phyloP scores from a whole-genome alignment of 2,113 vertebrate genomes.

The Toxotes chatareus region DNA sequence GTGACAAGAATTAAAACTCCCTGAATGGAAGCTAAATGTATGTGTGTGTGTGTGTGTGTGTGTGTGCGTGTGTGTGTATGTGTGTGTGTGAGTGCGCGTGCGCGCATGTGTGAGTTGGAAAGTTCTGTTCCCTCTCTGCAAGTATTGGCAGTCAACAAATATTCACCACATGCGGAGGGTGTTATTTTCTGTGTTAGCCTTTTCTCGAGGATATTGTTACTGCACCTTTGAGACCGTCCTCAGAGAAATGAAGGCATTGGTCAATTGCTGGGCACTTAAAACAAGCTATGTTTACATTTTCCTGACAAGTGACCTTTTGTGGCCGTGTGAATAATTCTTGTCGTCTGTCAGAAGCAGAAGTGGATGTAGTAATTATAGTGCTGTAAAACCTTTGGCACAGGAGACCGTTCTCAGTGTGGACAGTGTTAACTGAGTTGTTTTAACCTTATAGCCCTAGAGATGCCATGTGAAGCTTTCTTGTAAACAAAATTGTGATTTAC shows the following conservation, averaged over 20 bases:
- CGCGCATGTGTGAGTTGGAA: neutral
- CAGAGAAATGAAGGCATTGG: neutral
- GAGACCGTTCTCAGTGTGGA: neutral
- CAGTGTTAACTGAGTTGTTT: slow-evolving; percentile 9
- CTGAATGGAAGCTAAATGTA: slow-evolving; percentile 32
- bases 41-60: neutral
- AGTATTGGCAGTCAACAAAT: slow-evolving; percentile 29
- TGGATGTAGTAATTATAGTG: slow-evolving; percentile 39
- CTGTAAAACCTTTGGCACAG: slow-evolving; percentile 7
- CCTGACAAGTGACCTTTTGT: slow-evolving; percentile 32
- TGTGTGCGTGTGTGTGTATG: neutral
- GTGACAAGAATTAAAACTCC: slow-evolving; percentile 14
- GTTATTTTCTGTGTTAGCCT: slow-evolving; percentile 9
- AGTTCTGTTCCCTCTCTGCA: slow-evolving; percentile 16
- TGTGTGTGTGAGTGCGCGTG: neutral
- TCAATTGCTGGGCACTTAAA: slow-evolving; percentile 3
- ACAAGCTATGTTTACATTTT: slow-evolving; percentile 2
- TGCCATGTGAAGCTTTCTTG: neutral
- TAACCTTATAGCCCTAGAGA: neutral
- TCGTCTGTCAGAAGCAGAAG: slow-evolving; percentile 29
- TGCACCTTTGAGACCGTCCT: neutral
- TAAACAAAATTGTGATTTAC: neutral
- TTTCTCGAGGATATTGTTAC: slow-evolving; percentile 9
- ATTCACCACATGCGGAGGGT: slow-evolving; percentile 17
- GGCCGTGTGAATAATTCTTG: slow-evolving; percentile 19